Evolutionary conservation across 2,888 invertebrate genomes (phyloP).

Genomic region (Portevinia maculata): DNA sequence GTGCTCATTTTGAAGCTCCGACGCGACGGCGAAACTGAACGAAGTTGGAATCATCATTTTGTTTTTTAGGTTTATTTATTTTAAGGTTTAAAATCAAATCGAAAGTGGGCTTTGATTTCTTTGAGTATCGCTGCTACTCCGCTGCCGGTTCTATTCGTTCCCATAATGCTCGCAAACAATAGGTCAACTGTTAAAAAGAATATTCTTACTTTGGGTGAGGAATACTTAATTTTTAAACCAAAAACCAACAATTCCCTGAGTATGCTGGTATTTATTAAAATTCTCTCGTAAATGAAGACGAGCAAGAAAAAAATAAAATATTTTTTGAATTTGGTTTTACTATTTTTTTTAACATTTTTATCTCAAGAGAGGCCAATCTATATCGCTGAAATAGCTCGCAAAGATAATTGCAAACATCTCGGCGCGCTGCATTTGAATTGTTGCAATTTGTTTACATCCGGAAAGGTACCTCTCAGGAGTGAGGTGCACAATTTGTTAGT

Average conservation of each 20-base stretch:
- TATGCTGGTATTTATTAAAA: no score
- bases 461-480: no score
- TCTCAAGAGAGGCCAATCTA: no score
- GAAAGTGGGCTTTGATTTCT: constrained; percentile 36
- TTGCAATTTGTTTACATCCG: no score
- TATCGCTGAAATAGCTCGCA: no score
- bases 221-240: neutral
- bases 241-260: neutral
- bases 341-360: no score
- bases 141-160: constrained; percentile 27
- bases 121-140: constrained; percentile 8
- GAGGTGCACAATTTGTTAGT: no score
- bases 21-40: constrained; percentile 7
- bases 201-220: neutral
- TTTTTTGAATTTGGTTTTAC: no score
- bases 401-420: no score
- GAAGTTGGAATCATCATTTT: constrained; percentile 17
- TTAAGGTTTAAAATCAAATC: constrained; percentile 44
- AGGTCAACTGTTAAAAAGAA: neutral
- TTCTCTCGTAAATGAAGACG: no score
- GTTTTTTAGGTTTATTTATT: constrained; percentile 26
- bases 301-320: no score
- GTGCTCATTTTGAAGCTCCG: constrained; percentile 42
- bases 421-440: no score
- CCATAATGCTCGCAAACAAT: constrained; percentile 35